Evolutionary conservation across 2,797 vertebrate genomes (phyloP), one percentile per base, ranked within the genome.

Genomic region (Sciaenops ocellatus): DNA sequence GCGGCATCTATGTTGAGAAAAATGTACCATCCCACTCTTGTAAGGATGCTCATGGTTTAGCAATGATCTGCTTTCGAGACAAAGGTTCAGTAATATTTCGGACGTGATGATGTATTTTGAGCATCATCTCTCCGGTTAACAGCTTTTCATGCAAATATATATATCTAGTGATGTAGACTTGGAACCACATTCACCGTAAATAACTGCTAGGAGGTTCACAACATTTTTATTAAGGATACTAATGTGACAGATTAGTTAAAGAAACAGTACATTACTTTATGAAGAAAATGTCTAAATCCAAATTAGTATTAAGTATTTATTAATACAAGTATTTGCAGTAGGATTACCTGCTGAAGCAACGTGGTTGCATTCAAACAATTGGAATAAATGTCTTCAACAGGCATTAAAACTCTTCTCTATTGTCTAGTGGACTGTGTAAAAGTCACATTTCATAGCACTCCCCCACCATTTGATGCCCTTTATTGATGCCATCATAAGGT

Each of bases 151-250:
- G 44, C 42, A 75, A 77, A 76, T 73, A 66, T 48, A 26, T 26
- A 8, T 78, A 79, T 87, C 18, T 80, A 55, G 81, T 71, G 24
- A 73, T 78, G 78, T 91, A 93, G 89, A 77, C 42, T 72, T 72
- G 61, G 68, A 78, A 61, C 56, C 66, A 75, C 6, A 20, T 78
- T 69, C 20, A 73, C 72, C 65, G 75, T 79, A 66, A 83, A 73
- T 48, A 26, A 83, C 48, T 34, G 44, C 62, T 89, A 80, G 55
- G 52, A 75, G 34, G 42, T 44, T 79, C 47, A 76, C 70, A 54
- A 68, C 26, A 46, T 76, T 68, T 57, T 67, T 28, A 69, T 71
- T 48, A 69, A 62, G 24, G 69, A 85, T 42, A n/a, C 24, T 34
- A 71, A 63, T 67, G 26, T 70, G 85, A 38, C 34, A 89, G 69